These are phyloP conservation scores for Andrena fulva DNA, from an alignment of 2,888 invertebrate species.

Conservation along the genomic window DNA sequence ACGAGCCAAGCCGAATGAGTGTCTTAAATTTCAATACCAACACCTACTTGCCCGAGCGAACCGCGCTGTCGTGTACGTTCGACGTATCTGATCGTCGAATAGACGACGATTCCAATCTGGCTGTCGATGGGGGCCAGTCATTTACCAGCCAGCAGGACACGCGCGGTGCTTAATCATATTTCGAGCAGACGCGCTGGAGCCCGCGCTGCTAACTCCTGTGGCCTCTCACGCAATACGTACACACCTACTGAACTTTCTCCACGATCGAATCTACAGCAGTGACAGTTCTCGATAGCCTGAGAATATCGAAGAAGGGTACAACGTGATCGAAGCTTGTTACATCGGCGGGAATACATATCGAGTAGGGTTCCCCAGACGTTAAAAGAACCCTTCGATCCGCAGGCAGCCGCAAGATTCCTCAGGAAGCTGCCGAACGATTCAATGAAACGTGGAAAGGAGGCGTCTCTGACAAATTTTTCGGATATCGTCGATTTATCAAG, in stretches of 20 bases:
- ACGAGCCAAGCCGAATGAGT: conserved; percentile 55
- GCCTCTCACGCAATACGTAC: conserved; percentile 41
- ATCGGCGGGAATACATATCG: background rate
- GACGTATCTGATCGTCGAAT: conserved; percentile 74
- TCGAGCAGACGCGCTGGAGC: conserved; percentile 44
- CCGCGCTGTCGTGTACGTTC: conserved; percentile 65
- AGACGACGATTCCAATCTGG: conserved; percentile 75
- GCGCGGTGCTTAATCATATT: conserved; percentile 64
- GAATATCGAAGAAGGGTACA: background rate
- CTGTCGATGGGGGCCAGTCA: conserved; percentile 74
- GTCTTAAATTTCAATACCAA: conserved; percentile 74
- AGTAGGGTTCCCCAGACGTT: background rate
- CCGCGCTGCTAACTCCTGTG: conserved; percentile 28
- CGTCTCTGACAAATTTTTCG: conserved; percentile 79
- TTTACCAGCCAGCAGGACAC: conserved; percentile 71
- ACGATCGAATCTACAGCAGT: background rate
- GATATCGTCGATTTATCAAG: conserved; percentile 80
- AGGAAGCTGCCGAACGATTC: conserved; percentile 59
- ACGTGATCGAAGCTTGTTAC: background rate
- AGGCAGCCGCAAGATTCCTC: conserved; percentile 16
- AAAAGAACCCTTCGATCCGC: conserved; percentile 15
- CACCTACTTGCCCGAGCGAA: conserved; percentile 58
- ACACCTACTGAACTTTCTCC: background rate
- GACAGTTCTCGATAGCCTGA: background rate
- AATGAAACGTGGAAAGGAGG: conserved; percentile 61